Percentiles rank a stretch among this genome's conserved stretches.
Evolutionary conservation across 2,113 vertebrate genomes (phyloP).

Genomic region (Anarrhichthys ocellatus): DNA sequence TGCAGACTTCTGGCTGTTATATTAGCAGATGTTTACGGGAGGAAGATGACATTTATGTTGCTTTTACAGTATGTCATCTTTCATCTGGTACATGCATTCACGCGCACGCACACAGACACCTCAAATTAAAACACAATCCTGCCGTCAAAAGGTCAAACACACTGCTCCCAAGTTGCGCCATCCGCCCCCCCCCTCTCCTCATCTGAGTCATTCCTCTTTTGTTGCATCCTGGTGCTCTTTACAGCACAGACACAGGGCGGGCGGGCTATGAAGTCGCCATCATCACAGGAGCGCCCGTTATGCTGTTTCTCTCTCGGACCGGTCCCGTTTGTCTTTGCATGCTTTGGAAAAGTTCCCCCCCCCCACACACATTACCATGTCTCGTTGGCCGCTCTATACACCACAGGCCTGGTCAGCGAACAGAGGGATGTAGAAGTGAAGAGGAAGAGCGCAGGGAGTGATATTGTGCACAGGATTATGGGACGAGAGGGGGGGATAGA

Average conservation of each 20-base stretch:
- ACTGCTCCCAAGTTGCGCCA: constrained; percentile 7
- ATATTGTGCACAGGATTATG: constrained; percentile 40
- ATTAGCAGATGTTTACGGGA: background rate
- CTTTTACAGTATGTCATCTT: background rate
- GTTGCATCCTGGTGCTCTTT: background rate
- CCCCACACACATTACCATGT: background rate
- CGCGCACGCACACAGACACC: background rate
- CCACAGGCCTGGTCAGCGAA: constrained; percentile 2
- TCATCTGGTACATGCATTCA: constrained; percentile 17
- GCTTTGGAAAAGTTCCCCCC: background rate
- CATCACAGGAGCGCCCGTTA: constrained; percentile 9
- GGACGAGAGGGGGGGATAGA: constrained; percentile 21
- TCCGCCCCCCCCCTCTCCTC: background rate
- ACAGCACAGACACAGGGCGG: background rate
- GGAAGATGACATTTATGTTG: constrained; percentile 28
- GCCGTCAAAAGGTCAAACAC: constrained; percentile 61
- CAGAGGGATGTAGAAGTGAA: background rate
- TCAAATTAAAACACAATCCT: constrained; percentile 34
- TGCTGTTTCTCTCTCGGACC: constrained; percentile 5
- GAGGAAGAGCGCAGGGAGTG: background rate
- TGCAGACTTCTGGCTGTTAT: background rate
- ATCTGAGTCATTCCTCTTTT: background rate
- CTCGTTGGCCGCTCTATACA: background rate
- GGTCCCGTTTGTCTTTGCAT: constrained; percentile 15
- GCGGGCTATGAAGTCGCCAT: background rate